A percentile compares a stretch with the other conserved stretches of the same genome.
Evolutionary conservation across 2,113 vertebrate genomes (phyloP).

Genomic region (Paracanthobrama guichenoti): DNA sequence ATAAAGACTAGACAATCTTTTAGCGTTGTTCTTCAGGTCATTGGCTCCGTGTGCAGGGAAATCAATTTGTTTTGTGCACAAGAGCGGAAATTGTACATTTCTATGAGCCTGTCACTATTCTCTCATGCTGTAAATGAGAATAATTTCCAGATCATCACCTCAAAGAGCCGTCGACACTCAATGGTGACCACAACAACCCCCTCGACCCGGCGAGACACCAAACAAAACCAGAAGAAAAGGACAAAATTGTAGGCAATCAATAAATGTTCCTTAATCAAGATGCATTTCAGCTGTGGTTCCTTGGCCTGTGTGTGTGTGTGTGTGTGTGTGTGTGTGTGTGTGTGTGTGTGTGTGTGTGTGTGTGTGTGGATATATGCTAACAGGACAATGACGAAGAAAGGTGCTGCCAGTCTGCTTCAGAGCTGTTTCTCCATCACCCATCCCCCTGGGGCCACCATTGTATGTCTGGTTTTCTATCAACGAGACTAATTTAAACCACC

Average conservation of each 20-base stretch:
- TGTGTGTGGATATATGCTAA: slow-evolving; percentile 39
- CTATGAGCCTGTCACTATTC: slow-evolving; percentile 17
- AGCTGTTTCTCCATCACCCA: slow-evolving; percentile 9
- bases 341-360: background rate
- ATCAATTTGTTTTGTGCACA: slow-evolving; percentile 18
- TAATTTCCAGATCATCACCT: slow-evolving; percentile 38
- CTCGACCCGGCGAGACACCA: background rate
- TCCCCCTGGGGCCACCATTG: slow-evolving; percentile 16
- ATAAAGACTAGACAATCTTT: slow-evolving; percentile 31
- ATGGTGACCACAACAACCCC: slow-evolving; percentile 5
- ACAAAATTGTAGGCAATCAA: slow-evolving; percentile 38
- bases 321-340: background rate
- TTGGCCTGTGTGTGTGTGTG: background rate
- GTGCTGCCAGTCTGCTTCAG: slow-evolving; percentile 29
- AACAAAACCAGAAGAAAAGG: slow-evolving; percentile 20
- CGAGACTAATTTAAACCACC: slow-evolving; percentile 18
- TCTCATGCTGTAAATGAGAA: slow-evolving; percentile 37
- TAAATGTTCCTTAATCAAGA: slow-evolving; percentile 24
- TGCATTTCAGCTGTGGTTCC: slow-evolving; percentile 3
- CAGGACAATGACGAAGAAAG: slow-evolving; percentile 46
- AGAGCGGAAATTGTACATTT: slow-evolving; percentile 18
- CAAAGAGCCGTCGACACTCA: background rate
- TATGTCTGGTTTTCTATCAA: slow-evolving; percentile 30
- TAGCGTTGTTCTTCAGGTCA: slow-evolving; percentile 3
- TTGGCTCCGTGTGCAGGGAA: background rate